Conservation (phyloP, 2,113 vertebrate genomes). For the Zosterops japonicus region DNA sequence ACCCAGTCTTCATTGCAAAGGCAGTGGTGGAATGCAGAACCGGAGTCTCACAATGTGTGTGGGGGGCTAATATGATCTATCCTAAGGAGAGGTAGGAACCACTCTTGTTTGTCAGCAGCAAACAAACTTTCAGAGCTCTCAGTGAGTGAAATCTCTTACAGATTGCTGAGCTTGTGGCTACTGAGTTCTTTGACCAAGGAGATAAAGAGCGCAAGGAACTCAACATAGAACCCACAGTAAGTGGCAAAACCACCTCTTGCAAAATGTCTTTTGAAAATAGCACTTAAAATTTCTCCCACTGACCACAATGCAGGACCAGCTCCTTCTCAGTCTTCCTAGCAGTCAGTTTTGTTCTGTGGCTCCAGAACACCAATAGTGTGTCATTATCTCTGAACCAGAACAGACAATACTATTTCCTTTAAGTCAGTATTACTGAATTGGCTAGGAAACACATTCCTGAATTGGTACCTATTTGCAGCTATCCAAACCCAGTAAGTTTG, state of each 20-base stretch:
- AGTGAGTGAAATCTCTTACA: constrained; percentile 63
- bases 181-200: constrained; percentile 97
- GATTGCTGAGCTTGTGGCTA: constrained; percentile 95
- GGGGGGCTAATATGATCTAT: background rate
- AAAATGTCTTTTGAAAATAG: background rate
- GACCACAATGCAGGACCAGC: background rate
- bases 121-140: background rate
- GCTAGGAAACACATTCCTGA: background rate
- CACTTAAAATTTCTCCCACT: background rate
- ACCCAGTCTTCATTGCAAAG: background rate
- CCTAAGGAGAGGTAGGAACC: background rate
- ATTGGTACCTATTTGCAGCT: background rate
- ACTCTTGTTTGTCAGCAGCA: background rate
- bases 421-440: background rate
- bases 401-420: background rate
- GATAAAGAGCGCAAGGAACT: constrained; percentile 94
- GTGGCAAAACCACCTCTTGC: constrained; percentile 39
- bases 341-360: background rate
- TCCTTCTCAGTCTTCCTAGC: background rate
- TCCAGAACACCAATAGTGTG: background rate
- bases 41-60: background rate
- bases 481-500: background rate
- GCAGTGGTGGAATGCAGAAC: background rate
- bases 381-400: background rate
- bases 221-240: constrained; percentile 94